Base-by-base conservation (phyloP, 2,113 vertebrate species). In the Rhinogobius similis region DNA sequence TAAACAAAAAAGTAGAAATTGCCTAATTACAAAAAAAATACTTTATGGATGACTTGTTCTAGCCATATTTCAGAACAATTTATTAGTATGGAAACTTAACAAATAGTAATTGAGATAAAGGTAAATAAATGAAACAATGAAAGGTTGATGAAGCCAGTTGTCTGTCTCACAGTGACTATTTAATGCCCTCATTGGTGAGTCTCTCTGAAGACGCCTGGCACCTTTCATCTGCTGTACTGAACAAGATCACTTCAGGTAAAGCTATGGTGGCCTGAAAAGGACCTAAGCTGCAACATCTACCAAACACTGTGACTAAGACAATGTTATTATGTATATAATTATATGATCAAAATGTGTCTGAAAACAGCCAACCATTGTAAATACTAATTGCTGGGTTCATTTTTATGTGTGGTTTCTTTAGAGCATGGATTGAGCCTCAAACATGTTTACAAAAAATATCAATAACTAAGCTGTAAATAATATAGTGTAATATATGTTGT, bases 261-360 rank as follows among this genome's bases (percentile, higher is more conserved):
- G 64, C 77, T 68, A 56, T 65, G 75, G 79, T 70, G 52, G 75
- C 65, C 64, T 72, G 78, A 36, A 78, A 70, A 69, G 74, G 76
- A 73, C 66, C 55, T 75, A 67, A 79, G 83, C 77, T 82, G 76
- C 55, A 36, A 61, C 27, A 44, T 56, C 21, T 67, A 77, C 89
- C 86, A 84, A 59, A 70, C 90, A 90, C 90, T 90, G 90, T 91
- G 87, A 89, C 81, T 36, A 23, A 70, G 29, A 63, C 23, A 26
- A 46, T n/a, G 9, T 26, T 41, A 18, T 20, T 61, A 46, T 65
- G 67, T 8, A 65, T 18, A 36, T 61, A 39, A 36, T 8, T 36
- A 36, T 36, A 43, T 18, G 21, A 24, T 23, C 21, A 43, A 43
- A 41, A 41, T 39, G n/a, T 14, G 21, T 23, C 18, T 41, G 55